These are phyloP conservation scores for Toxotes jaculatrix DNA, from an alignment of 2,113 vertebrate species.

Conservation along the genomic window DNA sequence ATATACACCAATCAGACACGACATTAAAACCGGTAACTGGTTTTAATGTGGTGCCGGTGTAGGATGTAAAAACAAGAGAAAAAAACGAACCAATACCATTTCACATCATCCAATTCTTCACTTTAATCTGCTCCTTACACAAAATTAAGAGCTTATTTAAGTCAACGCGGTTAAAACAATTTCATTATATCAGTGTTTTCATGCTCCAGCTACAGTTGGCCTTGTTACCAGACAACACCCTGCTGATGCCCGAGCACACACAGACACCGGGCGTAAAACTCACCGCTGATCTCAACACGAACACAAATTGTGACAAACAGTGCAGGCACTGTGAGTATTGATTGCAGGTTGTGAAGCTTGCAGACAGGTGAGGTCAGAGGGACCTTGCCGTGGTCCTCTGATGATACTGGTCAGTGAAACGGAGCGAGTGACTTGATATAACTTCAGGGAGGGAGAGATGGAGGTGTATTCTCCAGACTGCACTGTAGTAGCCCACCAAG, in stretches of 20 bases:
- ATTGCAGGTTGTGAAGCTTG: slow-evolving; percentile 14
- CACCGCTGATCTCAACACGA: slow-evolving; percentile 31
- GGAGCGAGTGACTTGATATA: not conserved
- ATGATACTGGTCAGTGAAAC: slow-evolving; percentile 30
- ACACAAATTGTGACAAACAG: slow-evolving; percentile 42
- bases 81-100: not conserved
- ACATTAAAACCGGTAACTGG: no score
- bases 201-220: not conserved
- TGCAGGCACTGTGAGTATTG: slow-evolving; percentile 17
- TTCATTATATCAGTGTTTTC: not conserved
- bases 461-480: not conserved
- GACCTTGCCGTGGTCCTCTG: slow-evolving; percentile 7
- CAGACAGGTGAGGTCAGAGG: slow-evolving; percentile 46
- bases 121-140: not conserved
- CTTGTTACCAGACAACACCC: not conserved
- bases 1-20: no score
- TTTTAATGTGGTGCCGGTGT: no score
- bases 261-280: slow-evolving; percentile 7
- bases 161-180: not conserved
- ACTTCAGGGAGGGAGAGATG: not conserved
- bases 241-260: not conserved
- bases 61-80: not conserved
- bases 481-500: not conserved
- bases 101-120: not conserved
- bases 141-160: not conserved